phyloP scores from a whole-genome alignment of 2,888 invertebrate genomes.

The Crocallis elinguaria region DNA sequence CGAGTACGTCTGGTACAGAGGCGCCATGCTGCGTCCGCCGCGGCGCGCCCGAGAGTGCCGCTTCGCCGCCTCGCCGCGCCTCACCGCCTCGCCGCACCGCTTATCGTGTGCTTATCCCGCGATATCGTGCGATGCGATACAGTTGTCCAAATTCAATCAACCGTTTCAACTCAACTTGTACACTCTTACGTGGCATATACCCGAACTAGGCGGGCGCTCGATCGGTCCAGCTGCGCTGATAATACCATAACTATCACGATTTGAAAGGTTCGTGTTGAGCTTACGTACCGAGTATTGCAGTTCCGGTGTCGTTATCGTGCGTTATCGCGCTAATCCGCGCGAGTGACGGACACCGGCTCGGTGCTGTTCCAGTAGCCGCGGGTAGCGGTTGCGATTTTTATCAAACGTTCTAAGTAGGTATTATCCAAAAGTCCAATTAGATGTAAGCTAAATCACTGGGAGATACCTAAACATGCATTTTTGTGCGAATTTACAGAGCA shows the following conservation, averaged over 20 bases:
- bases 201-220: neutral
- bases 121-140: slow-evolving; percentile 5
- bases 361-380: neutral
- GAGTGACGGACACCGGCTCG: neutral
- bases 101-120: slow-evolving; percentile 8
- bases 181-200: neutral
- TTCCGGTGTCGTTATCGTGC: neutral
- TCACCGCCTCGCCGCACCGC: neutral
- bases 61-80: neutral
- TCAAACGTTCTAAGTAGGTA: no score
- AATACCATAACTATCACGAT: neutral
- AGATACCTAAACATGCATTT: no score
- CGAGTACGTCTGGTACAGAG: slow-evolving; percentile 67
- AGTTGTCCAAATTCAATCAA: slow-evolving; percentile 6
- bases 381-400: neutral
- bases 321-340: neutral
- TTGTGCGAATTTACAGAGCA: no score
- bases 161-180: neutral
- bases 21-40: slow-evolving; percentile 50
- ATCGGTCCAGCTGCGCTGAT: neutral
- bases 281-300: neutral
- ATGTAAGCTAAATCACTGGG: no score
- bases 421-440: no score
- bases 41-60: slow-evolving; percentile 10
- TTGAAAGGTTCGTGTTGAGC: neutral